phyloP scores from a whole-genome alignment of 1,140 invertebrate species.

The Metopolophium dirhodum region DNA sequence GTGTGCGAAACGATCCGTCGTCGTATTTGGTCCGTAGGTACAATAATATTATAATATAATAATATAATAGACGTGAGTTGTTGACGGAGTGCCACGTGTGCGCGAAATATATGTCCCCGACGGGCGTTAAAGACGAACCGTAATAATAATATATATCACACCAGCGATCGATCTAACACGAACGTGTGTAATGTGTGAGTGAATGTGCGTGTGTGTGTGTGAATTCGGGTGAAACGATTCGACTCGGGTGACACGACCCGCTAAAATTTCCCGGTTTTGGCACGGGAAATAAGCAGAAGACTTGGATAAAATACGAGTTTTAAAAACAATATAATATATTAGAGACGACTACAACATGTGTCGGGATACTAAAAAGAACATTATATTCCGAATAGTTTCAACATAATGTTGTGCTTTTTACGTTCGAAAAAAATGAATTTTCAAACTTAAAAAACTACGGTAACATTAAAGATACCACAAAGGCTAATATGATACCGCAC shows the following conservation, averaged over 20 bases:
- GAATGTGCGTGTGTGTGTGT: background rate
- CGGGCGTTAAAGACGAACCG: background rate
- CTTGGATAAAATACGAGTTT: background rate
- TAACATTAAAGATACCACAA: background rate
- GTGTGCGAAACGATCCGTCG: background rate
- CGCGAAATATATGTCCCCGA: background rate
- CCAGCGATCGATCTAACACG: background rate
- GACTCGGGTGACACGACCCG: background rate
- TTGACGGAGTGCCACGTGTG: background rate
- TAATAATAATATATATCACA: background rate
- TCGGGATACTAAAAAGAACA: background rate
- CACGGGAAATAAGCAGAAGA: background rate
- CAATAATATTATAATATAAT: background rate
- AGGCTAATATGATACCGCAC: background rate
- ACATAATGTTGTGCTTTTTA: background rate
- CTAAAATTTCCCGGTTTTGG: background rate
- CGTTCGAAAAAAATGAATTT: background rate
- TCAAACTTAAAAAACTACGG: background rate
- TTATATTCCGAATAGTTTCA: background rate
- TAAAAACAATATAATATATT: slow-evolving; percentile 7
- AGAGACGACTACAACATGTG: background rate
- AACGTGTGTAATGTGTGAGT: background rate
- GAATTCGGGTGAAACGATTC: background rate
- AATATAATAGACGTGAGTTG: background rate
- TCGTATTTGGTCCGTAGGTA: background rate